Percentiles rank a stretch among this genome's conserved stretches.
These are phyloP conservation scores for Perccottus glenii DNA, from an alignment of 2,113 vertebrate species.

Conservation along the genomic window DNA sequence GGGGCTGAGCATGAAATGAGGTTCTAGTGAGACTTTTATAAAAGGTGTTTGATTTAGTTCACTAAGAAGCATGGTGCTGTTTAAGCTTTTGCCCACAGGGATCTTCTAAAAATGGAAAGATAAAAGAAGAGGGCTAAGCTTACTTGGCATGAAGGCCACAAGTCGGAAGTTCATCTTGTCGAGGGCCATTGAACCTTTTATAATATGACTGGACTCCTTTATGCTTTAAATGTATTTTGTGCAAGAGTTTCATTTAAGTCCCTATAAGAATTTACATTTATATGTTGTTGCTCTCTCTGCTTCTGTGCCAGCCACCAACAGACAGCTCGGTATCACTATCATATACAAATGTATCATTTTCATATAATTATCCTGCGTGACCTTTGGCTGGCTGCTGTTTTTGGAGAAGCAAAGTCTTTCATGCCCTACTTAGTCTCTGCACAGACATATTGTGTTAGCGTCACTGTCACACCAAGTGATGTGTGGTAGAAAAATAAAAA, in stretches of 20 bases:
- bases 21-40: constrained; percentile 49
- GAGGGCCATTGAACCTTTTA: constrained; percentile 3
- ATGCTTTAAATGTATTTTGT: constrained; percentile 1
- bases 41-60: constrained; percentile 60
- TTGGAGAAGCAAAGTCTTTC: constrained; percentile 53
- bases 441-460: constrained; percentile 71
- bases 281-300: too few species aligned
- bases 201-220: constrained; percentile 21
- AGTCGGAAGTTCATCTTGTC: constrained; percentile 33
- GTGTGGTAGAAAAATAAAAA: constrained; percentile 59
- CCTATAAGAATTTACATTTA: too few species aligned
- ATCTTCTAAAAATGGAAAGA: constrained; percentile 40
- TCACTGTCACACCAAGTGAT: constrained; percentile 69
- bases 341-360: constrained; percentile 11
- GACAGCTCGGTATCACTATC: too few species aligned
- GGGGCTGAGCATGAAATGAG: constrained; percentile 57
- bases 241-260: background rate
- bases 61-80: constrained; percentile 46
- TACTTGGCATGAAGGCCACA: constrained; percentile 28
- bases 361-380: constrained; percentile 23
- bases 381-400: constrained; percentile 41
- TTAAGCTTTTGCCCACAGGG: constrained; percentile 46
- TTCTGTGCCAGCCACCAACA: too few species aligned
- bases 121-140: constrained; percentile 42
- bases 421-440: constrained; percentile 65